A percentile compares a stretch with the other conserved stretches of the same genome.
Conservation (phyloP, 1,140 invertebrate genomes). For the Brachionus asplanchnoidis region DNA sequence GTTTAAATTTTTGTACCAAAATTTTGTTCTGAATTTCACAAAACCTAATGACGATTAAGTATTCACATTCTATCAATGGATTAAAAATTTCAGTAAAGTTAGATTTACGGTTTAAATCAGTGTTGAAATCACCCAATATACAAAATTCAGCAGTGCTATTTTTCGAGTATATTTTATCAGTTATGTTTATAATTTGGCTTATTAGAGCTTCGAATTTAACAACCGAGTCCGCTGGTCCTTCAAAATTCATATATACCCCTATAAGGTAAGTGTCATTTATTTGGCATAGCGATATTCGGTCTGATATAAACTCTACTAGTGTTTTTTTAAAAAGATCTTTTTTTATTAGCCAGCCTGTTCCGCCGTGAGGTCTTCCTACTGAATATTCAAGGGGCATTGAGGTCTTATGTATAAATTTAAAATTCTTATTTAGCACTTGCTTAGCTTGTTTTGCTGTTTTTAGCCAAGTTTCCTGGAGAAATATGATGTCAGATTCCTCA, state of each 20-base stretch:
- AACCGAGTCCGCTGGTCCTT: not conserved
- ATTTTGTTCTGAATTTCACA: too few relatives aligned
- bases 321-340: not conserved
- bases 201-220: not conserved
- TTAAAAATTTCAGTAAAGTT: slow-evolving; percentile 13
- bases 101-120: not conserved
- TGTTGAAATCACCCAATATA: not conserved
- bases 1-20: too few relatives aligned
- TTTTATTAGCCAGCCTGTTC: not conserved
- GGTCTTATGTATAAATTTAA: not conserved
- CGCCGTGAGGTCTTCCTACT: not conserved
- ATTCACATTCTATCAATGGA: not conserved
- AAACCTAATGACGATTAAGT: too few relatives aligned
- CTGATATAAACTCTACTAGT: not conserved
- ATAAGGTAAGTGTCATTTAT: slow-evolving; percentile 12
- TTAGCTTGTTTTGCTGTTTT: slow-evolving; percentile 1
- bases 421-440: not conserved
- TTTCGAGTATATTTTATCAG: not conserved
- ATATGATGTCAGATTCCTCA: not conserved
- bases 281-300: not conserved
- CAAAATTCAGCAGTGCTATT: not conserved
- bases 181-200: not conserved
- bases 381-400: not conserved
- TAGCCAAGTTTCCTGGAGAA: not conserved
- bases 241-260: too few relatives aligned